phyloP scores from a whole-genome alignment of 2,797 vertebrate genomes.

The Enteromius argenteus region DNA sequence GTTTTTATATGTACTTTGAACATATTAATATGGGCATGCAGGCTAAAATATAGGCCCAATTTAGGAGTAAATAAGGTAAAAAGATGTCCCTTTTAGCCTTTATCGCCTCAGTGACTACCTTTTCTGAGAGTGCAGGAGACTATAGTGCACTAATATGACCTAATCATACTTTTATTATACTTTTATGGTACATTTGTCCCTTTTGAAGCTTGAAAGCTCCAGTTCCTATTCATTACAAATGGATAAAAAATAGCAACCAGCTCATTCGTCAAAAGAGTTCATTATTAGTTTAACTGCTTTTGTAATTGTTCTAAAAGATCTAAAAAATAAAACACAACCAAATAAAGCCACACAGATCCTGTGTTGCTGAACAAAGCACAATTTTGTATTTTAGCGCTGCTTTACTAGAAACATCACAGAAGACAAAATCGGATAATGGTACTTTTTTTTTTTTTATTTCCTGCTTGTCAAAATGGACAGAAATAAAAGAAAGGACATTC shows the following conservation, averaged over 20 bases:
- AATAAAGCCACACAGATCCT: background rate
- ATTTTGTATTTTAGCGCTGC: background rate
- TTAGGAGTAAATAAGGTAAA: background rate
- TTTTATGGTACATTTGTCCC: background rate
- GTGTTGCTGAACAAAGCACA: background rate
- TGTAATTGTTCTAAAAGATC: background rate
- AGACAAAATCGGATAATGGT: conserved; percentile 36
- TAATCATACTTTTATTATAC: background rate
- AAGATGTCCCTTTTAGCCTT: background rate
- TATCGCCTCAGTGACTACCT: background rate
- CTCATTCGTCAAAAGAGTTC: background rate
- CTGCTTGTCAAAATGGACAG: conserved; percentile 49
- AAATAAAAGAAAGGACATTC: conserved; percentile 48
- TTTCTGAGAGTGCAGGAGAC: background rate
- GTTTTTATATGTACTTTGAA: background rate
- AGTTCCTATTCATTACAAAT: background rate
- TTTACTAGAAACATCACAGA: conserved; percentile 30
- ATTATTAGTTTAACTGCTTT: background rate
- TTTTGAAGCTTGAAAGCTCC: background rate
- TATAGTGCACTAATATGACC: background rate
- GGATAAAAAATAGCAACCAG: background rate
- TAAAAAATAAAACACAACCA: background rate
- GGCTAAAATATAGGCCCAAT: background rate
- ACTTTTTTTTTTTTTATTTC: conserved; percentile 53
- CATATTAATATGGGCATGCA: background rate